Base-by-base conservation (phyloP, 2,888 invertebrate species). In the Onchidella celtica region DNA sequence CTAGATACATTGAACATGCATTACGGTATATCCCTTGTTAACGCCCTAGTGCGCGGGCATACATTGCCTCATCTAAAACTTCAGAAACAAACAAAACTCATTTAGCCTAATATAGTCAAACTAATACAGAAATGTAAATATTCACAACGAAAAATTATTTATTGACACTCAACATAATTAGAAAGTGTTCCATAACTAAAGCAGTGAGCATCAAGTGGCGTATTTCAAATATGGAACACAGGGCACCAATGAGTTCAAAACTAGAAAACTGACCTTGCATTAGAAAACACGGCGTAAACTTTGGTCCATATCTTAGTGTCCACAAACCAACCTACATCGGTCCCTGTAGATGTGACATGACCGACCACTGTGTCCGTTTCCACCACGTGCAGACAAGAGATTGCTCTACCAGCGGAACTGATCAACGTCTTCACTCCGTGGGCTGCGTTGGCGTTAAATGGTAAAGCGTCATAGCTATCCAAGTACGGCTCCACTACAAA, bases 231-330 rank as follows among this genome's bases (percentile, higher is more conserved):
- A n/a, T n/a, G n/a, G 47, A 11, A 47, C 17, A 47, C 47, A 47
- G 47, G 17, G 9, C 17, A 47, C 9, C 17, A 11, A 6, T 47
- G 9, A 17, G 47, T 17, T 47, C 17, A 47, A 47, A 17, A 29
- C 32, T 17, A 68, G 6, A 38, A 6, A 0, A 73, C 73, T 38
- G 0, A 73, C 77, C 68, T 77, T 2, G 40, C 24, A 27, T 77
- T 77, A 0, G 77, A 77, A 36, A 17, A 66, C 57, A 77, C 77
- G 21, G 38, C 27, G 24, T 66, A 77, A 21, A 77, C 77, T 27
- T 57, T 38, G 14, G 17, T 24, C 77, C 76, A 76, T 24, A 14
- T 34, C 14, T 57, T 9, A 0, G 68, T 77, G 34, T 77, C 77
- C 9, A 77, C 68, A 24, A 55, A 77, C 77, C 66, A 68, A 9